Evolutionary conservation across 2,888 invertebrate genomes (phyloP), one percentile per base, ranked within the genome.

Genomic region (Lithophane ornitopus): DNA sequence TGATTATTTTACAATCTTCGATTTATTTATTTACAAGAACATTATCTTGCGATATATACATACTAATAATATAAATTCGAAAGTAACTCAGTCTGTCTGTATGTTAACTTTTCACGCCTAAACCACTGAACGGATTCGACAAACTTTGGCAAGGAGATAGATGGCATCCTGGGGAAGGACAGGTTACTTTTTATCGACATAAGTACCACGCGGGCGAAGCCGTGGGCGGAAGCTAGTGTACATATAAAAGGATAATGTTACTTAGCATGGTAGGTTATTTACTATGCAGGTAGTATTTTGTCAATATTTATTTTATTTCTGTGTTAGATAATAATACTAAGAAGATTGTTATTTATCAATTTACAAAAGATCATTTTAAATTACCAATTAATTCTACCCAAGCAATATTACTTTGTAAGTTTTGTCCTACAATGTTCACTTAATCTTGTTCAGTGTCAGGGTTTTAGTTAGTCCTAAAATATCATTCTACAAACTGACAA

Each of bases 401-500:
- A 58, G 22, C 19, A 14, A 19, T 76, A 2, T 75, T n/a, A 39
- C 12, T 28, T 14, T 8, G 3, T 19, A 39, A n/a, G 39, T 26
- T 44, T 39, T 14, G 16, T 16, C 14, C 54, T 49, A 16, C 2
- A 14, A 8, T 41, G 28, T 58, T 79, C n/a, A 54, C 12, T 9
- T 41, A 61, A 61, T 54, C 11, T 49, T 74, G 76, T 66, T 22
- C 9, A 61, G 67, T 72, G 62, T 72, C n/a, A 22, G 49, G 26
- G 22, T 68, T 34, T 67, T 19, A 67, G n/a, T 68, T 19, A 67
- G n/a, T 68, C 6, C 14, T 59, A 62, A 61, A 56, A 34, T 4
- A 49, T 28, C 49, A 59, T 59, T 80, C 39, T 68, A 83, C 70
- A 70, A 61, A 68, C 49, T 44, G 34, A 49, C n/a, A 28, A 61